Conservation (phyloP, 2,888 invertebrate genomes). For the Coelinius sp. region DNA sequence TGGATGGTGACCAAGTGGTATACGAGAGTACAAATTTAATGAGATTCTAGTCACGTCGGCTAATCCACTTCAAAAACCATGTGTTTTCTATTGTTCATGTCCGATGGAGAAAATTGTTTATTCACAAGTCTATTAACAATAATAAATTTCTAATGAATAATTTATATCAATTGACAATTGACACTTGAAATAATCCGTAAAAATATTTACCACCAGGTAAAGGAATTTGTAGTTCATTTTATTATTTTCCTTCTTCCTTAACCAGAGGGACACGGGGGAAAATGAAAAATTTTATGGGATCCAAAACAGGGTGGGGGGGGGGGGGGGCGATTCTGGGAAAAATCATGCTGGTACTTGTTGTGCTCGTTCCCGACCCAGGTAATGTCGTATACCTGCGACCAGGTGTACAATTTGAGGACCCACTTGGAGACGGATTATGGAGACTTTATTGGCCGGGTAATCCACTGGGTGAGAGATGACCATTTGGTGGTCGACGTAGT, state of each 20-base stretch:
- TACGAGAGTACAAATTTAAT: conserved; percentile 53
- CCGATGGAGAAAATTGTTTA: neutral
- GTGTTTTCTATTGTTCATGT: neutral
- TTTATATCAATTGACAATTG: too few relatives aligned
- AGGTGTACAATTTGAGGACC: conserved; percentile 37
- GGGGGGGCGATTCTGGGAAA: conserved; percentile 44
- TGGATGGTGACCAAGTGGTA: conserved; percentile 44
- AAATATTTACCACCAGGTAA: too few relatives aligned
- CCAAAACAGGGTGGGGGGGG: too few relatives aligned
- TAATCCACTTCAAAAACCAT: conserved; percentile 40
- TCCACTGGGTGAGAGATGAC: conserved; percentile 46
- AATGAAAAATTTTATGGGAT: too few relatives aligned
- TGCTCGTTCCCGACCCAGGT: conserved; percentile 29
- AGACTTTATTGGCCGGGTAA: conserved; percentile 56
- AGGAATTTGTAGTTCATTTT: too few relatives aligned
- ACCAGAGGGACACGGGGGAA: too few relatives aligned
- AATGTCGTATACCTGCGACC: conserved; percentile 46
- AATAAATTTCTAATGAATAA: too few relatives aligned
- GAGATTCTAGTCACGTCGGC: conserved; percentile 60
- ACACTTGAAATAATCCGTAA: too few relatives aligned
- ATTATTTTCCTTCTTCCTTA: too few relatives aligned
- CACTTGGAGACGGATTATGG: conserved; percentile 46
- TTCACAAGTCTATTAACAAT: neutral
- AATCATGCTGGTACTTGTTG: conserved; percentile 37
- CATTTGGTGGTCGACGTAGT: conserved; percentile 45